A percentile compares a stretch with the other conserved stretches of the same genome.
Evolutionary conservation across 2,113 vertebrate species (phyloP).

Genomic region (Mobula hypostoma): DNA sequence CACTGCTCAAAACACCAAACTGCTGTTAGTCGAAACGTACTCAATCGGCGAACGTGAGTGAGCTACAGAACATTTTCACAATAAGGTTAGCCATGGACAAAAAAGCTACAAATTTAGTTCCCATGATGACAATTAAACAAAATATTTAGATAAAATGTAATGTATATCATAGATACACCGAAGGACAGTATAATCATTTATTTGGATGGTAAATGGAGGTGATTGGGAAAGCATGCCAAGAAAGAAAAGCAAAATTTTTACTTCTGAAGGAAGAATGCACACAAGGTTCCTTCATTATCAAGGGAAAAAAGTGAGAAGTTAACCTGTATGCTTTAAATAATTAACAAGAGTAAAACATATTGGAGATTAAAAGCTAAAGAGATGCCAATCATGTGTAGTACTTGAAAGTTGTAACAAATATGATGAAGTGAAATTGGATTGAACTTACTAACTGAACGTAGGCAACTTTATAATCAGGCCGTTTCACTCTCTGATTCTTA

Average conservation of each 20-base stretch:
- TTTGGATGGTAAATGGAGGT: not conserved
- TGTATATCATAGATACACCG: not conserved
- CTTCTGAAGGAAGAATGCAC: not conserved
- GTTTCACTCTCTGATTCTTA: conserved; percentile 74
- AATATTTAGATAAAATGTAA: not conserved
- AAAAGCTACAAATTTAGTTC: not conserved
- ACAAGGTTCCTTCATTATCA: not conserved
- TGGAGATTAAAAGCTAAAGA: not conserved
- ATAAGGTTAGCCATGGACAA: not conserved
- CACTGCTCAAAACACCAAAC: no score
- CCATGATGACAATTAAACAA: not conserved
- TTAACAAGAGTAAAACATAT: not conserved
- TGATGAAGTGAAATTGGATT: not conserved
- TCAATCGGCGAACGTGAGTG: no score
- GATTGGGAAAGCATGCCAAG: not conserved
- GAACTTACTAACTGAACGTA: conserved; percentile 91
- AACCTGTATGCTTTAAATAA: not conserved
- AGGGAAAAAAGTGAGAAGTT: not conserved
- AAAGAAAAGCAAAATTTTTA: not conserved
- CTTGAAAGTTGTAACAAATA: not conserved
- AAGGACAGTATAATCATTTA: not conserved
- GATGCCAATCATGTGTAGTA: not conserved
- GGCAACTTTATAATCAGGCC: conserved; percentile 88
- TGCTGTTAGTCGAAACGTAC: no score
- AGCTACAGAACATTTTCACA: not conserved